Percentiles rank a stretch among this genome's conserved stretches.
These are phyloP conservation scores for Mimumesa dahlbomi DNA, from an alignment of 2,888 invertebrate genomes.

Conservation along the genomic window DNA sequence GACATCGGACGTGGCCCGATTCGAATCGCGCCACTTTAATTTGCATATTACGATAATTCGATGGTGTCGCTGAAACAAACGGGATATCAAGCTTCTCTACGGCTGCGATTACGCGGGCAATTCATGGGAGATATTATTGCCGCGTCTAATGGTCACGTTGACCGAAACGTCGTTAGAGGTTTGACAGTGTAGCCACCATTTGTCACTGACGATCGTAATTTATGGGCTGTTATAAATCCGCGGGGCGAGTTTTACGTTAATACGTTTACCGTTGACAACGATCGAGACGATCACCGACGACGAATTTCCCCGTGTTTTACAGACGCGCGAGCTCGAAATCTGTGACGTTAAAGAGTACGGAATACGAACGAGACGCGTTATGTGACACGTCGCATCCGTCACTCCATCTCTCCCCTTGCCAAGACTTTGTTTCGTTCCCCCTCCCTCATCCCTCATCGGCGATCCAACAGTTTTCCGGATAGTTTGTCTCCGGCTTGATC, in stretches of 20 bases:
- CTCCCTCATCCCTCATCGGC: no score
- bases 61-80: constrained; percentile 1
- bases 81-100: background rate
- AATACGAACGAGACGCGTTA: constrained; percentile 14
- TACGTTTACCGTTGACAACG: background rate
- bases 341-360: background rate
- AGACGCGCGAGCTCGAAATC: constrained; percentile 12
- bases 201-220: constrained; percentile 35
- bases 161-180: constrained; percentile 9
- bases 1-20: background rate
- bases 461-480: constrained; percentile 8
- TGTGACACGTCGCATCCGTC: constrained; percentile 18
- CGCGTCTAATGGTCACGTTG: constrained; percentile 18
- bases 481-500: constrained; percentile 3
- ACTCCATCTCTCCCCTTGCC: background rate
- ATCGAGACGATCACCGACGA: no score
- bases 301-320: constrained; percentile 1
- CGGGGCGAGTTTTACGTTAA: constrained; percentile 33
- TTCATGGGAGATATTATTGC: constrained; percentile 1
- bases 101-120: constrained; percentile 6
- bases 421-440: background rate
- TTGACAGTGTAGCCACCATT: constrained; percentile 14
- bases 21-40: constrained; percentile 15
- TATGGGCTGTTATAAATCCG: constrained; percentile 34
- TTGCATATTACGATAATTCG: constrained; percentile 4